Evolutionary conservation across 2,113 vertebrate genomes (phyloP).

Genomic region (Cyanoderma ruficeps): DNA sequence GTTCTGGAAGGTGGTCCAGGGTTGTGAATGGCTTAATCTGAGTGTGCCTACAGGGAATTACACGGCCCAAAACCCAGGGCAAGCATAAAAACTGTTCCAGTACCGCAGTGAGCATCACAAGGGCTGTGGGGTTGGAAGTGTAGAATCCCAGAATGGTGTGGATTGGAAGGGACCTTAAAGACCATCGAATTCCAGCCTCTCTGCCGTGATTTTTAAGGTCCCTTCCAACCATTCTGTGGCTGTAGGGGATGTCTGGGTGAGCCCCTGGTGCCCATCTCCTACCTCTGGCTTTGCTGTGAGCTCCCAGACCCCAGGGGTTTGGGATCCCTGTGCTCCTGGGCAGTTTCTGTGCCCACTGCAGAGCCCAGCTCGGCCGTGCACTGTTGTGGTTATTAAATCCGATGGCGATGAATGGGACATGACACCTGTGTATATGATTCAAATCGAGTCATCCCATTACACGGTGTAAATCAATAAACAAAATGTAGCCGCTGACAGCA

Average conservation of each 20-base stretch:
- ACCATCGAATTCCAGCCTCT: background rate
- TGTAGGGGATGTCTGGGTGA: background rate
- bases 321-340: background rate
- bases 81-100: background rate
- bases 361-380: background rate
- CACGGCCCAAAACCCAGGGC: background rate
- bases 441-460: slow-evolving; percentile 22
- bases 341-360: background rate
- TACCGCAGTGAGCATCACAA: fast-evolving
- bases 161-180: background rate
- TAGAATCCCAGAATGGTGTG: background rate
- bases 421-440: slow-evolving; percentile 15
- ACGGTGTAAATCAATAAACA: slow-evolving; percentile 37
- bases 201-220: background rate
- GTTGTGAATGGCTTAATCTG: background rate
- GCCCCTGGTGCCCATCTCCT: background rate
- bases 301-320: background rate
- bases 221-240: background rate
- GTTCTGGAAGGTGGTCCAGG: background rate
- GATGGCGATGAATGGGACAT: slow-evolving; percentile 10
- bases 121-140: background rate
- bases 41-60: background rate
- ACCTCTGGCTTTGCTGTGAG: no score
- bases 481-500: background rate
- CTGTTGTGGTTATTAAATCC: slow-evolving; percentile 7